phyloP scores from a whole-genome alignment of 2,888 invertebrate species.

The Lacanobia wlatinum region DNA sequence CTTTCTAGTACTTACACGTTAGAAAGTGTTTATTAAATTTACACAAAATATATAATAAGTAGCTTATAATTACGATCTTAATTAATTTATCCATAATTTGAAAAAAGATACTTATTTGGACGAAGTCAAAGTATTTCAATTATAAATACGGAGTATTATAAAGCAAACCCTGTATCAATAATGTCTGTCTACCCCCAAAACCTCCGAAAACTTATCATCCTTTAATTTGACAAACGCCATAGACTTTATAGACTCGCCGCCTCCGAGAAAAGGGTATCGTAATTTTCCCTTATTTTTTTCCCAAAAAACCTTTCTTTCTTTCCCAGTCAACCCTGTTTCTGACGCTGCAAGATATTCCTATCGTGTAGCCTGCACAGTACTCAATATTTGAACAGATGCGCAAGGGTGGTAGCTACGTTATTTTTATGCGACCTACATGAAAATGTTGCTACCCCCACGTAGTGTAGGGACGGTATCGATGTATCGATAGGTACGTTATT shows the following conservation, averaged over 20 bases:
- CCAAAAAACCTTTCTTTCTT: slow-evolving; percentile 14
- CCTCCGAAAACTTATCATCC: not conserved
- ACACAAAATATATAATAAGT: no score
- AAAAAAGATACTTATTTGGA: no score
- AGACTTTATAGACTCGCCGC: not conserved
- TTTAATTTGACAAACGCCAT: slow-evolving; percentile 32
- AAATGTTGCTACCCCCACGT: slow-evolving; percentile 79
- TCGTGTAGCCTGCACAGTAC: slow-evolving; percentile 68
- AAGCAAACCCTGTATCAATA: no score
- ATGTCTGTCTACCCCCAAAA: not conserved
- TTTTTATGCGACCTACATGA: slow-evolving; percentile 89
- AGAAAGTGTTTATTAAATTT: no score
- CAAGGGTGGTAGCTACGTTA: slow-evolving; percentile 86
- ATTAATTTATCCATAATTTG: no score
- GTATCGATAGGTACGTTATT: not conserved
- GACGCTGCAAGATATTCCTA: slow-evolving; percentile 50
- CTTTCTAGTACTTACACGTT: no score
- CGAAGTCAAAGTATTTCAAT: no score
- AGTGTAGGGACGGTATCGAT: slow-evolving; percentile 71
- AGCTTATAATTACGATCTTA: no score
- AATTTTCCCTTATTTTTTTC: slow-evolving; percentile 9
- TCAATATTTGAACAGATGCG: slow-evolving; percentile 90
- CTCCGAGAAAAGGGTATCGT: slow-evolving; percentile 15
- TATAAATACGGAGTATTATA: no score
- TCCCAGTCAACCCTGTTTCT: slow-evolving; percentile 52